Evolutionary conservation across 2,113 vertebrate species (phyloP), one percentile per base, ranked within the genome.

Genomic region (Machaerirhynchus nigripectus): DNA sequence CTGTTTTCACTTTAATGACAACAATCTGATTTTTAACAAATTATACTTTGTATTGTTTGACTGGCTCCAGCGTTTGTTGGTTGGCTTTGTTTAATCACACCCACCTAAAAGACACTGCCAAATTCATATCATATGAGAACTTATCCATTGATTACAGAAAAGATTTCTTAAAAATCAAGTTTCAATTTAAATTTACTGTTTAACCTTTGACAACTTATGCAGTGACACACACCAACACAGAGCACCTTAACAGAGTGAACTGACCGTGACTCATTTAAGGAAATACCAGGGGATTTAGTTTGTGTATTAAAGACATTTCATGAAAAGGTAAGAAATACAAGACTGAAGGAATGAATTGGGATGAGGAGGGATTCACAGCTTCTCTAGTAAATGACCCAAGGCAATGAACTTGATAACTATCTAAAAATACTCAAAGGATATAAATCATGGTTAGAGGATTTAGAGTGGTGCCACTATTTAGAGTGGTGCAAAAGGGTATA

Each of bases 341-440:
- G 31, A 44, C 55, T 78, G 47, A 68, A 87, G 56, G 65, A 87
- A 63, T 64, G 11, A 78, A 49, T 2, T 69, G 61, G 46, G 37
- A 84, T 52, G 35, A 93, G 73, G 46, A 64, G 33, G 53, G 53
- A 65, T 79, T 89, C 31, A 57, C 14, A 92, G 23, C 28, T 28
- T 73, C 57, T 87, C n/a, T 73, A 89, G 52, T 39, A 91, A 94
- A 89, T 84, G 33, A 91, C 46, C 40, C 84, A 88, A 83, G 71
- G 88, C 79, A 82, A 57, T 0, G 3, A 80, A 91, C 35, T 63
- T 87, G 77, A 46, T 84, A 84, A 82, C 19, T 80, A 84, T 40
- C 77, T 86, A 86, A 80, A 95, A 90, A 86, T 95, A 93, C 50
- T 68, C 49, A 55, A 64, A 75, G 59, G 67, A 33, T 74, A 84